Evolutionary conservation across 2,888 invertebrate genomes (phyloP).

Genomic region (Agrochola litura): DNA sequence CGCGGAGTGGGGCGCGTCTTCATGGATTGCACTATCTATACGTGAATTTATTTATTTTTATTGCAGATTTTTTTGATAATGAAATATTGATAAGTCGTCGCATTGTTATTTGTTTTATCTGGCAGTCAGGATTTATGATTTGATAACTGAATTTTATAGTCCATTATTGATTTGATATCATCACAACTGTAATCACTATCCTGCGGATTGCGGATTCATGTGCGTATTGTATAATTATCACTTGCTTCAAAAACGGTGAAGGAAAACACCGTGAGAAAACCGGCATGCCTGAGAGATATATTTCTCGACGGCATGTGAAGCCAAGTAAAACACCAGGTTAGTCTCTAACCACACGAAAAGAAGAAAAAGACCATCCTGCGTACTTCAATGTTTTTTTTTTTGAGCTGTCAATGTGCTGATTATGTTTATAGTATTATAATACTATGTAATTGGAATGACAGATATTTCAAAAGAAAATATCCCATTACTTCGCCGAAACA

Average conservation of each 20-base stretch:
- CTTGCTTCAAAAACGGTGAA: too few species aligned
- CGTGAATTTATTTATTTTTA: background rate
- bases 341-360: too few species aligned
- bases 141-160: background rate
- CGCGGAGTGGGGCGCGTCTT: too few species aligned
- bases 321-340: too few species aligned
- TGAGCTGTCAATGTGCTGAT: background rate
- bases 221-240: too few species aligned
- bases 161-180: background rate
- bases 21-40: too few species aligned
- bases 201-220: background rate
- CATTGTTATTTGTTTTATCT: background rate
- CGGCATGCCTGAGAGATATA: too few species aligned
- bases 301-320: too few species aligned
- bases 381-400: too few species aligned
- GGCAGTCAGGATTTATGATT: background rate
- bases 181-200: background rate
- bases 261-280: too few species aligned
- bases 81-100: too few species aligned
- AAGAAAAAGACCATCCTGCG: background rate
- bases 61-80: background rate
- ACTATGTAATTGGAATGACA: background rate
- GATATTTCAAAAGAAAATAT: conserved; percentile 3
- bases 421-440: background rate
- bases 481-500: background rate